Evolutionary conservation across 1,140 invertebrate species (phyloP), one percentile per base, ranked within the genome.

Genomic region (Philopotamus ludificatus): DNA sequence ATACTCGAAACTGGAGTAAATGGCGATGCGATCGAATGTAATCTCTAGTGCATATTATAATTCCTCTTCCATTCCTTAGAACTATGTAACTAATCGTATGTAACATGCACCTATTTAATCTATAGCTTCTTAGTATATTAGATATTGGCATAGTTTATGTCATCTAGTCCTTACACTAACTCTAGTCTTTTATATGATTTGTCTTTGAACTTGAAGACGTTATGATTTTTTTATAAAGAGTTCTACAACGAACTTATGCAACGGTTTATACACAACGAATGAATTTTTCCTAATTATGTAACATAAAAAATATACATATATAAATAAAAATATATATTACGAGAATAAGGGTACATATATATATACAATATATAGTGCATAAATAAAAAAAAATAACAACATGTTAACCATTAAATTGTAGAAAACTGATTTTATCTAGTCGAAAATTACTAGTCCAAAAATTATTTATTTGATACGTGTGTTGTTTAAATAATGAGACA

Each of bases 211-310:
- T 16, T 42, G 44, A 68, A 68, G 67, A 65, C 67, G 63, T 61
- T 69, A 65, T 21, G 63, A 57, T 69, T 69, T 53, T 65, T 69
- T 57, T 64, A 51, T 50, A 23, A 69, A 65, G 41, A 53, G 67
- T 69, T 69, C 67, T 69, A 65, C 67, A 69, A 65, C 67, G 67
- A 69, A 69, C 67, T 69, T 63, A 45, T 62, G 67, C 67, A 69
- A 69, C 67, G 67, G 67, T 69, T 69, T 44, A 65, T 41, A 69
- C 20, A 69, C 67, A 69, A 69, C 67, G 67, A 69, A 69, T 50
- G 63, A 67, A 49, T 53, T 47, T n/a, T 61, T 53, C 58, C 49
- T 60, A 61, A 47, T 59, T 69, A 59, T 54, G 54, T 67, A 55
- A 45, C 63, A n/a, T n/a, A n/a, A n/a, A n/a, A n/a, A n/a, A n/a